Evolutionary conservation across 1,140 invertebrate genomes (phyloP).

Genomic region (Dolichoris vasculosae): DNA sequence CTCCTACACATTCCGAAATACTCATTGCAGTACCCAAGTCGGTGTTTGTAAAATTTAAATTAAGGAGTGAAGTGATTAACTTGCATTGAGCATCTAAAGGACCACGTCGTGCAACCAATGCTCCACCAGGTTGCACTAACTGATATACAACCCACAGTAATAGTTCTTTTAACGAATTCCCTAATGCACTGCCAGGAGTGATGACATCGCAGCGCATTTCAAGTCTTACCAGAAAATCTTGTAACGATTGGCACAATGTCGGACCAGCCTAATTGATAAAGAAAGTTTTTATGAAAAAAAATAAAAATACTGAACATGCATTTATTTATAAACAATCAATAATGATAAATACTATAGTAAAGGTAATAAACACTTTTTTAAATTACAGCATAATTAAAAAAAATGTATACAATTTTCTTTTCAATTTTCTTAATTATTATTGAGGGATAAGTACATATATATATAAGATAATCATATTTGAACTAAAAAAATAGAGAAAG

Average conservation of each 20-base stretch:
- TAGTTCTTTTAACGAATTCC: constrained; percentile 80
- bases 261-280: constrained; percentile 82
- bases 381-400: no score
- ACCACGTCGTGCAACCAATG: constrained; percentile 82
- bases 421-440: no score
- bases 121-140: constrained; percentile 81
- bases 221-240: constrained; percentile 82
- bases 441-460: no score
- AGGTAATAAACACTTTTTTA: neutral
- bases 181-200: constrained; percentile 75
- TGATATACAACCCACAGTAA: constrained; percentile 83
- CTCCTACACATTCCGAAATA: constrained; percentile 83
- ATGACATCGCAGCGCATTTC: constrained; percentile 82
- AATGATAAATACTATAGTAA: neutral
- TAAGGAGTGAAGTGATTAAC: constrained; percentile 80
- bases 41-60: constrained; percentile 80
- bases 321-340: no score
- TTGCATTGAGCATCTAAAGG: constrained; percentile 88
- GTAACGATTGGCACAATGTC: constrained; percentile 82
- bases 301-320: neutral
- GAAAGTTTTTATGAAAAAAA: neutral
- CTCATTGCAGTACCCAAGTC: constrained; percentile 84
- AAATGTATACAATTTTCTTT: no score
- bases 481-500: no score
- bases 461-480: no score